A percentile compares a stretch with the other conserved stretches of the same genome.
phyloP scores from a whole-genome alignment of 1,140 invertebrate species.

The Streblospio benedicti region DNA sequence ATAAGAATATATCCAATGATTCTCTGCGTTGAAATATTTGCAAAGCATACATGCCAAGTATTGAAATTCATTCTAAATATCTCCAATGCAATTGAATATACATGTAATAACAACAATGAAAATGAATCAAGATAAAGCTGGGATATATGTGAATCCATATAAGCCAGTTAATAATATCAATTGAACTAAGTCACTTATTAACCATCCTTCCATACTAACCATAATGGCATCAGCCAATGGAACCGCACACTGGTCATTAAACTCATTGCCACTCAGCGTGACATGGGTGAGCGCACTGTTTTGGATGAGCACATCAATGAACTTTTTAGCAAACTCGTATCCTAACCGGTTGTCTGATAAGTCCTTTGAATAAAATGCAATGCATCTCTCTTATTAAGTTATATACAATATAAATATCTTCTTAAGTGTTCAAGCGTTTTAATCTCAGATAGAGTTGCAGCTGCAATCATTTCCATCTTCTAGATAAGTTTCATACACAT shows the following conservation, averaged over 20 bases:
- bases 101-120: too few species aligned
- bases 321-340: slow-evolving; percentile 23
- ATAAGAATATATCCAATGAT: too few species aligned
- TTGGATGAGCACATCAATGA: slow-evolving; percentile 27
- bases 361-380: slow-evolving; percentile 25
- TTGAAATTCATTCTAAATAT: too few species aligned
- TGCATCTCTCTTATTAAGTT: too few species aligned
- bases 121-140: too few species aligned
- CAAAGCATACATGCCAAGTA: not conserved
- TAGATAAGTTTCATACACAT: too few species aligned
- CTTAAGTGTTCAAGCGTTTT: too few species aligned
- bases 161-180: too few species aligned
- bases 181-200: not conserved
- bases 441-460: too few species aligned
- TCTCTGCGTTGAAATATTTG: not conserved
- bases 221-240: slow-evolving; percentile 33
- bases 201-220: slow-evolving; percentile 24
- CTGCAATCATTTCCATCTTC: too few species aligned
- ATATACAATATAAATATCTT: not conserved
- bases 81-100: too few species aligned
- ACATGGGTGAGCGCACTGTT: slow-evolving; percentile 35
- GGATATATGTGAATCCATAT: too few species aligned
- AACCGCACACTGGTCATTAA: slow-evolving; percentile 36
- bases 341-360: slow-evolving; percentile 37
- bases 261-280: slow-evolving; percentile 32